phyloP scores from a whole-genome alignment of 2,797 vertebrate species.

The Myotis planiceps region DNA sequence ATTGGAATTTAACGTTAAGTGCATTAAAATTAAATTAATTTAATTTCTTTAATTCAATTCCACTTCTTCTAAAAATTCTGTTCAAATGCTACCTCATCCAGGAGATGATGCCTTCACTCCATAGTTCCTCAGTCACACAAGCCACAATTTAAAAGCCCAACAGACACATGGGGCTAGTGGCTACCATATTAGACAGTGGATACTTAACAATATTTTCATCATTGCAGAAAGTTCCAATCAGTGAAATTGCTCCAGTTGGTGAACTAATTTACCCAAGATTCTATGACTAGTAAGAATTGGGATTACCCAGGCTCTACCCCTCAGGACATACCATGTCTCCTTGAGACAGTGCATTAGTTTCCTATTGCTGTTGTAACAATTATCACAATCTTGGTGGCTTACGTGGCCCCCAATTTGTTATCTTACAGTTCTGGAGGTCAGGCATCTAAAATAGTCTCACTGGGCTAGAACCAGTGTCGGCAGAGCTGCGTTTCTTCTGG shows the following conservation, averaged over 20 bases:
- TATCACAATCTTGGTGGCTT: neutral
- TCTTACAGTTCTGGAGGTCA: neutral
- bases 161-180: neutral
- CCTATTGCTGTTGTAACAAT: neutral
- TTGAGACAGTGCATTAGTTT: neutral
- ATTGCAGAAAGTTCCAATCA: neutral
- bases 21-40: neutral
- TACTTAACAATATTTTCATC: neutral
- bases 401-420: neutral
- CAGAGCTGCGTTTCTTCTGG: neutral
- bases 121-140: neutral
- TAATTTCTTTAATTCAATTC: no score
- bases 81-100: no score
- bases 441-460: neutral
- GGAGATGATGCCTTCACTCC: no score
- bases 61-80: no score
- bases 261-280: neutral
- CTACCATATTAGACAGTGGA: neutral
- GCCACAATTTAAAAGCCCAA: neutral
- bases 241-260: neutral
- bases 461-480: neutral
- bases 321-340: neutral
- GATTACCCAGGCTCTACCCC: neutral
- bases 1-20: neutral
- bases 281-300: neutral